Percentiles rank a stretch among this genome's conserved stretches.
Conservation (phyloP, 2,888 invertebrate genomes). For the Tinea semifulvella region DNA sequence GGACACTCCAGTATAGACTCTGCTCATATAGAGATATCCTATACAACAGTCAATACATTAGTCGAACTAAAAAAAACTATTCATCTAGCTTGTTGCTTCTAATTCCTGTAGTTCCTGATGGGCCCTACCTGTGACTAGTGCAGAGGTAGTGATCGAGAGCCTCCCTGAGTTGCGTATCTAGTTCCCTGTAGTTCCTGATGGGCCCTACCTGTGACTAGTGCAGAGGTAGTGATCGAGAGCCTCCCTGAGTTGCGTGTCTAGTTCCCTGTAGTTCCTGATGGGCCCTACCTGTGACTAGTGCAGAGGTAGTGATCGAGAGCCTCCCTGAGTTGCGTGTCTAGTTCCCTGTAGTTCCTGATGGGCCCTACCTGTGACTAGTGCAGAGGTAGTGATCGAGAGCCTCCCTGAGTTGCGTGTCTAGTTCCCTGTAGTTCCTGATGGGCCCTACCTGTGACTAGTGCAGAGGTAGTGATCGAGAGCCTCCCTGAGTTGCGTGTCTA, state of each 20-base stretch:
- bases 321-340: slow-evolving; percentile 29
- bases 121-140: slow-evolving; percentile 2
- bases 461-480: not conserved
- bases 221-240: not conserved
- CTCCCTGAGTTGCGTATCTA: slow-evolving; percentile 29
- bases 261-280: slow-evolving; percentile 36
- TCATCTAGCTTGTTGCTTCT: too few species aligned
- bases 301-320: not conserved
- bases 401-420: slow-evolving; percentile 29
- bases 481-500: slow-evolving; percentile 29
- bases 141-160: not conserved
- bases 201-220: slow-evolving; percentile 2
- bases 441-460: slow-evolving; percentile 2
- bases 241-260: slow-evolving; percentile 29
- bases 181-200: slow-evolving; percentile 36
- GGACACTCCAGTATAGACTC: slow-evolving; percentile 51
- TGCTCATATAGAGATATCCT: slow-evolving; percentile 58
- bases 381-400: not conserved
- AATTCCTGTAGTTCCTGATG: too few species aligned
- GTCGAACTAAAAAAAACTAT: too few species aligned
- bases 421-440: slow-evolving; percentile 36
- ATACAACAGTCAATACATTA: too few species aligned
- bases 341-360: slow-evolving; percentile 36
- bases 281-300: slow-evolving; percentile 2
- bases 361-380: slow-evolving; percentile 2